Conservation (phyloP, 2,888 invertebrate species). For the Eurytoma adleriae region DNA sequence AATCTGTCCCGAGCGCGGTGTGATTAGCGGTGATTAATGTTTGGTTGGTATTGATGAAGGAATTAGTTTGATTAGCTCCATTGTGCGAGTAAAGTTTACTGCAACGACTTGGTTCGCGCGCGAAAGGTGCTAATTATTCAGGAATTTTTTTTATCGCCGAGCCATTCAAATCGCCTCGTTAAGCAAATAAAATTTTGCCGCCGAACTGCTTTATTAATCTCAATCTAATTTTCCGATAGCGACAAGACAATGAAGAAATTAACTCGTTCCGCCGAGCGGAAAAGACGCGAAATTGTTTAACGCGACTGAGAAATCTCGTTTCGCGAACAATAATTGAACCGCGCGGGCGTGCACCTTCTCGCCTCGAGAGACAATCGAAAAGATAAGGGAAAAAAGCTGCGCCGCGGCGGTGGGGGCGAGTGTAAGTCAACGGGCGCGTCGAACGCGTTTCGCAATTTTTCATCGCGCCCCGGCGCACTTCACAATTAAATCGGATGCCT, state of each 20-base stretch:
- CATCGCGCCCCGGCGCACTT: constrained; percentile 2
- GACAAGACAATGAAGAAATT: constrained; percentile 37
- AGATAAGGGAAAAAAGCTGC: constrained; percentile 1
- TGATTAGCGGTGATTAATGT: too few relatives aligned
- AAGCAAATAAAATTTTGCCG: too few relatives aligned
- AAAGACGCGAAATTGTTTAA: constrained; percentile 16
- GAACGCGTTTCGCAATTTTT: constrained; percentile 39
- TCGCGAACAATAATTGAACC: constrained; percentile 22
- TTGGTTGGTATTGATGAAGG: too few relatives aligned
- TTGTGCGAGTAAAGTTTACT: too few relatives aligned
- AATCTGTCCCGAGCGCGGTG: too few relatives aligned
- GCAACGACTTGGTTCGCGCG: too few relatives aligned
- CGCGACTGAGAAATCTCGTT: constrained; percentile 8
- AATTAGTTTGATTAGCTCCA: too few relatives aligned
- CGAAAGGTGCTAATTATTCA: too few relatives aligned
- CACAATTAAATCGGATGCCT: constrained; percentile 22
- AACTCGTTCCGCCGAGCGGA: neutral
- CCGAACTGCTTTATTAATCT: neutral
- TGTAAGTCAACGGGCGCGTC: constrained; percentile 16
- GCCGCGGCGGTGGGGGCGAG: neutral
- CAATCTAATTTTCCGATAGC: neutral
- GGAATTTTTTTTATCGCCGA: too few relatives aligned
- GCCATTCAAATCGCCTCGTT: too few relatives aligned
- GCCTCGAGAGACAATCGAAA: constrained; percentile 17
- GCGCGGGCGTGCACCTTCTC: neutral